Percentiles rank a stretch among this genome's conserved stretches.
Evolutionary conservation across 1,140 invertebrate genomes (phyloP).

Genomic region (Drosophila malerkotliana): DNA sequence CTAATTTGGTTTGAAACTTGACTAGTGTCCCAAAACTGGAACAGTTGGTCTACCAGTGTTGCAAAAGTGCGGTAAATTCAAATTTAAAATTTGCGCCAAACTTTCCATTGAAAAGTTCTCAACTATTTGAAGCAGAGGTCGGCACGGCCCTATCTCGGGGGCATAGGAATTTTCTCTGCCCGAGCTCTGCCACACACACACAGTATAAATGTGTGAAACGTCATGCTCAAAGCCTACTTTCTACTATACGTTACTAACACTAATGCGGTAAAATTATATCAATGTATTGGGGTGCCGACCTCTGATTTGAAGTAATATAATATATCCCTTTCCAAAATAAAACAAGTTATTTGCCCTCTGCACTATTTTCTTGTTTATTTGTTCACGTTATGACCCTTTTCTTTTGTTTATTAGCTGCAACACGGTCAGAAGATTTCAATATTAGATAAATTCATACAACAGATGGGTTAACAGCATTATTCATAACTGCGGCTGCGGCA

Average conservation of each 20-base stretch:
- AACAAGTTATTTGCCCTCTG: constrained; percentile 14
- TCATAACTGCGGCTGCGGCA: constrained; percentile 16
- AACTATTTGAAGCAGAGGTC: too few species aligned
- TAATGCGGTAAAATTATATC: too few species aligned
- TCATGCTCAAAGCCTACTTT: too few species aligned
- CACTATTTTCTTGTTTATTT: constrained; percentile 33
- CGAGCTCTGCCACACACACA: too few species aligned
- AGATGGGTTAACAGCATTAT: constrained; percentile 66
- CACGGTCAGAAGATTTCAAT: constrained; percentile 48
- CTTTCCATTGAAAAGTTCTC: too few species aligned
- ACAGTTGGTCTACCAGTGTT: not conserved
- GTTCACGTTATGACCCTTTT: constrained; percentile 9
- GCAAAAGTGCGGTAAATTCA: not conserved
- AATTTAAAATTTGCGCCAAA: not conserved
- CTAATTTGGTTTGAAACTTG: not conserved
- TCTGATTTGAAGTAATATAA: too few species aligned
- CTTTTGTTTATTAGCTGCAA: constrained; percentile 49
- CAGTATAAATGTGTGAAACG: too few species aligned
- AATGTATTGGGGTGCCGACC: too few species aligned
- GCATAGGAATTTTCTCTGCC: too few species aligned
- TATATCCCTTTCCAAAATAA: not conserved
- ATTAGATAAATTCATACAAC: constrained; percentile 70
- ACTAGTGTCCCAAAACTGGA: not conserved
- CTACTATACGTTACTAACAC: too few species aligned
- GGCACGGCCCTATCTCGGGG: too few species aligned